Conservation (phyloP, 1,140 invertebrate genomes). For the Heliconius congener region DNA sequence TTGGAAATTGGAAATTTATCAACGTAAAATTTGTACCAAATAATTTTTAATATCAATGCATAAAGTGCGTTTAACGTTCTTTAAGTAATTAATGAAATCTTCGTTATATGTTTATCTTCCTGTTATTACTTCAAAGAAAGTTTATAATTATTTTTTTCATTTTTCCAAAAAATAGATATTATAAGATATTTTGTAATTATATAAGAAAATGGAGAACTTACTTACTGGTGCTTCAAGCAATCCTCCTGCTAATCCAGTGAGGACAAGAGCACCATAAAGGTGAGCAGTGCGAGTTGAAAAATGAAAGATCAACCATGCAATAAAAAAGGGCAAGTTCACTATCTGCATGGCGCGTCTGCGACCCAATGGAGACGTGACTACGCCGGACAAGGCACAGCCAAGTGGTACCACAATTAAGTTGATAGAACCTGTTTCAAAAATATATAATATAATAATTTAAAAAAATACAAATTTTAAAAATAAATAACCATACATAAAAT, state of each 20-base stretch:
- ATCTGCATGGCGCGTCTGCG: slow-evolving; percentile 87
- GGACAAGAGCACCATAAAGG: slow-evolving; percentile 85
- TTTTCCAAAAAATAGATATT: no score
- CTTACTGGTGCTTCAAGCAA: slow-evolving; percentile 89
- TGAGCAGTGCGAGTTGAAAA: slow-evolving; percentile 83
- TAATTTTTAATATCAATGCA: no score
- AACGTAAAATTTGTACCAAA: no score
- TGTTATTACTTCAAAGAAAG: no score
- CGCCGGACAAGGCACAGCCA: slow-evolving; percentile 87
- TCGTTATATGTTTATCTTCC: no score
- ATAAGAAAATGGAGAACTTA: slow-evolving; percentile 42
- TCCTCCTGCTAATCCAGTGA: slow-evolving; percentile 88
- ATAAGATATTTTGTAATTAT: not conserved
- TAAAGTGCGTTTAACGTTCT: no score
- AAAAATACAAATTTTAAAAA: not conserved
- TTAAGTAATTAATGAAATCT: no score
- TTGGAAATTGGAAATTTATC: no score
- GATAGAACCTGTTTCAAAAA: slow-evolving; percentile 84
- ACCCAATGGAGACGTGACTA: slow-evolving; percentile 86
- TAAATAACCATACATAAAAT: no score
- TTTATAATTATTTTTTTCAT: no score
- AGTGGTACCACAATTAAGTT: slow-evolving; percentile 89
- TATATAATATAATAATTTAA: not conserved
- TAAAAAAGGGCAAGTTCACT: slow-evolving; percentile 86
- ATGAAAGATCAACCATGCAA: slow-evolving; percentile 87